Evolutionary conservation across 2,888 invertebrate species (phyloP).

Genomic region (Peribatodes rhomboidaria): DNA sequence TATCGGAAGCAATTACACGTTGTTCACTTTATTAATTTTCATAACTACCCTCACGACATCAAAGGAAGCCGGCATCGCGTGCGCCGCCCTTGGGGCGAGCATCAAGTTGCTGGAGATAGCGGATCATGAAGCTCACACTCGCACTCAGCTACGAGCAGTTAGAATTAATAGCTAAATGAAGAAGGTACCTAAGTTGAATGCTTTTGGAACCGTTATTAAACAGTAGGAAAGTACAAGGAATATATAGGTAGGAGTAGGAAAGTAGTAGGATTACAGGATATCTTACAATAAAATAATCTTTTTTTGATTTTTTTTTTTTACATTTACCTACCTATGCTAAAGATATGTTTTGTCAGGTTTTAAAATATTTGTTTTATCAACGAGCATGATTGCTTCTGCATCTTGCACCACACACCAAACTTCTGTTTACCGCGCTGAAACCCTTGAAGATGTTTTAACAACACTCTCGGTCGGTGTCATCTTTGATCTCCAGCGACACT

Average conservation of each 20-base stretch:
- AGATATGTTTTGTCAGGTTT: too few relatives aligned
- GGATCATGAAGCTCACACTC: too few relatives aligned
- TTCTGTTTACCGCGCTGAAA: conserved; percentile 80
- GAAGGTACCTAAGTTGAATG: too few relatives aligned
- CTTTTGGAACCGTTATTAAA: too few relatives aligned
- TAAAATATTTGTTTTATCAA: not conserved
- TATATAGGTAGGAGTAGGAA: too few relatives aligned
- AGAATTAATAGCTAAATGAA: too few relatives aligned
- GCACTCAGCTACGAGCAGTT: too few relatives aligned
- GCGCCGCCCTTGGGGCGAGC: conserved; percentile 53
- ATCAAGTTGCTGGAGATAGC: conserved; percentile 53
- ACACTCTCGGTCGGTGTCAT: conserved; percentile 67
- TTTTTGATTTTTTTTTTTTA: too few relatives aligned
- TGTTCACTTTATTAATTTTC: conserved; percentile 84
- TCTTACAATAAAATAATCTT: too few relatives aligned
- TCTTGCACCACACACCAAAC: conserved; percentile 56
- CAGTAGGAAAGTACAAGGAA: too few relatives aligned
- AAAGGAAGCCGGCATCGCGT: conserved; percentile 75
- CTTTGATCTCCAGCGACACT: conserved; percentile 83
- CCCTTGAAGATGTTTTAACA: conserved; percentile 82
- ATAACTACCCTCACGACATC: conserved; percentile 84
- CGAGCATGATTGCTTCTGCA: not conserved
- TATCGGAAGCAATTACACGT: conserved; percentile 86
- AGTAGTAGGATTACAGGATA: too few relatives aligned
- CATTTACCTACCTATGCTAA: too few relatives aligned